Percentiles rank a stretch among this genome's conserved stretches.
phyloP scores from a whole-genome alignment of 2,113 vertebrate genomes.

The Apus apus region DNA sequence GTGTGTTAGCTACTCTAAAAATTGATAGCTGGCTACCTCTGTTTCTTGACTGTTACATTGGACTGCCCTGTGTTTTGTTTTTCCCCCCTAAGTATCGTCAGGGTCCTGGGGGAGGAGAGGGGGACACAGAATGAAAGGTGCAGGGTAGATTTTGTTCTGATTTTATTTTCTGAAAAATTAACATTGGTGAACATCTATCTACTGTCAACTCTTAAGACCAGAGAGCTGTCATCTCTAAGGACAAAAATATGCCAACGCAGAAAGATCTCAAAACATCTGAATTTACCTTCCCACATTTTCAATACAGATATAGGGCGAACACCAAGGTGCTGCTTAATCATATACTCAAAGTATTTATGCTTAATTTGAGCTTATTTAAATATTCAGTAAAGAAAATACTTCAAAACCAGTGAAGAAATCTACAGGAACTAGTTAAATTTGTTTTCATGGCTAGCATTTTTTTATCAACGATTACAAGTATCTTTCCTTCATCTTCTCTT shows the following conservation, averaged over 20 bases:
- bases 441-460: not conserved
- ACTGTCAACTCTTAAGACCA: not conserved
- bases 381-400: not conserved
- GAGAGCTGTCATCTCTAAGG: not conserved
- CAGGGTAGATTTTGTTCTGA: not conserved
- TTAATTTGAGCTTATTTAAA: not conserved
- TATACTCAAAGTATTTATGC: not conserved
- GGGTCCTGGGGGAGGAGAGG: too few species aligned
- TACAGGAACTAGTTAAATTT: not conserved
- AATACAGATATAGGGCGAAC: not conserved
- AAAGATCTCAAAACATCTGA: not conserved
- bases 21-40: not conserved
- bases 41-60: not conserved
- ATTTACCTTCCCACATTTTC: not conserved
- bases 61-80: not conserved
- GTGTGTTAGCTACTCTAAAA: not conserved
- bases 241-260: not conserved
- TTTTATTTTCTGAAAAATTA: not conserved
- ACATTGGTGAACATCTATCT: not conserved
- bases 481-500: not conserved
- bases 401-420: not conserved
- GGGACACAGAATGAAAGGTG: not conserved
- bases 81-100: not conserved
- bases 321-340: not conserved
- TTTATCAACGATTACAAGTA: not conserved